A percentile compares a stretch with the other conserved stretches of the same genome.
These are phyloP conservation scores for Arctia plantaginis DNA, from an alignment of 2,888 invertebrate species.

Conservation along the genomic window DNA sequence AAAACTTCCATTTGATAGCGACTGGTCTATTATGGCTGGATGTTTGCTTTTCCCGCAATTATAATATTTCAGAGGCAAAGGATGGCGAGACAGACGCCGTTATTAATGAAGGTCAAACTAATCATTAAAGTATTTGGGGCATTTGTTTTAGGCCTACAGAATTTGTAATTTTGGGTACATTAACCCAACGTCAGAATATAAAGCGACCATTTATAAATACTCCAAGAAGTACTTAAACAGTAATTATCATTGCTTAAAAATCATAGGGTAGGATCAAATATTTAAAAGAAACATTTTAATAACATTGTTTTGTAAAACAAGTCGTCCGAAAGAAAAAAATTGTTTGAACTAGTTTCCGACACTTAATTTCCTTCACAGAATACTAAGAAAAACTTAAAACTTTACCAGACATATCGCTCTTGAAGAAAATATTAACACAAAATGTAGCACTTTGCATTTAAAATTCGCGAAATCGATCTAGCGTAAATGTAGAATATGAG, in stretches of 20 bases:
- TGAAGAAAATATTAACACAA: slow-evolving; percentile 13
- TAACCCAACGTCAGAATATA: slow-evolving; percentile 1
- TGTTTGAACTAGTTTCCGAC: slow-evolving; percentile 1
- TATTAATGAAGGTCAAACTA: slow-evolving; percentile 23
- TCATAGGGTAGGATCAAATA: background rate
- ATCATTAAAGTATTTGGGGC: slow-evolving; percentile 20
- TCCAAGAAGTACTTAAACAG: background rate
- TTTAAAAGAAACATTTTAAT: background rate
- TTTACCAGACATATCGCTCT: background rate
- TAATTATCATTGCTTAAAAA: background rate
- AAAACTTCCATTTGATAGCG: slow-evolving; percentile 60
- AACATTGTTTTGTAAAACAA: background rate
- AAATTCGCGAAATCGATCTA: slow-evolving; percentile 24
- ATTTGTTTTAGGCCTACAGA: background rate
- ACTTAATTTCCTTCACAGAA: slow-evolving; percentile 1
- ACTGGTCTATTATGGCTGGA: slow-evolving; percentile 18
- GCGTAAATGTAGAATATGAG: slow-evolving; percentile 18
- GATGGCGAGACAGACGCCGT: slow-evolving; percentile 18
- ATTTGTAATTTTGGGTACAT: slow-evolving; percentile 9
- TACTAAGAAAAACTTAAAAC: slow-evolving; percentile 1
- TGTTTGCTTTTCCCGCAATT: slow-evolving; percentile 45
- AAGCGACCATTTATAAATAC: slow-evolving; percentile 4
- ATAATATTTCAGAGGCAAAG: slow-evolving; percentile 26
- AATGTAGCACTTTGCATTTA: slow-evolving; percentile 20
- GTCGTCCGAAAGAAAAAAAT: background rate